Base-by-base conservation (phyloP, 2,888 invertebrate species). In the Eledona agricola region DNA sequence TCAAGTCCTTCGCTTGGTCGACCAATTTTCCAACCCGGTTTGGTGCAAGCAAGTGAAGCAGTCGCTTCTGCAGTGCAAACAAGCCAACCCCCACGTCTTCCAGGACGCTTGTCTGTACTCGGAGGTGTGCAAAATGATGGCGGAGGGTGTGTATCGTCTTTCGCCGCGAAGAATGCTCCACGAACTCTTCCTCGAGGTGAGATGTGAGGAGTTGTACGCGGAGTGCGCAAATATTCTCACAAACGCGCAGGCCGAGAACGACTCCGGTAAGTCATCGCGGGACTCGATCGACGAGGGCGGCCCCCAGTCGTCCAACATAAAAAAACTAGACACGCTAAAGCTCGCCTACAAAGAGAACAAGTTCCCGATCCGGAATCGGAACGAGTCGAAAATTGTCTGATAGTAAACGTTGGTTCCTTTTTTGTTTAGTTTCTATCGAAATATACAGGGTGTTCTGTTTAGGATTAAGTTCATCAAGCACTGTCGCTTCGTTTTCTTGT, bases 31-130 rank as follows among this genome's bases (percentile, higher is more conserved):
- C 19, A 91, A 90, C 77, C 90, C 91, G 26, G 84, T 90, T 5
- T 86, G 88, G 71, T 84, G 86, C 58, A 89, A 88, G 62, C 86
- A 89, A 72, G 89, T 93, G 23, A 91, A 91, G 63, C 88, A 92
- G 69, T 86, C 88, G 9, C 79, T 96, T 57, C 80, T 96, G 7
- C 83, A 86, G 53, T 76, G 87, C 49, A 88, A 89, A 67, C 90
- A 90, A 68, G 83, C 83, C 20, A 82, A 88, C 74, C 86, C 89
- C 1, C 81, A 84, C 17, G 79, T 84, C 56, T 90, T 90, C 77
- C 85, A 91, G 77, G 93, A 93, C 71, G 80, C 91, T 51, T 97
- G 97, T 76, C 82, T 96, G 9, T 97, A 94, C 78, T 95, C 94
- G 0, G 96, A 97, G 75, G 88, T 95, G 6, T 89, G 91, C 72